phyloP scores from a whole-genome alignment of 2,888 invertebrate species.

The Pimpla rufipes region DNA sequence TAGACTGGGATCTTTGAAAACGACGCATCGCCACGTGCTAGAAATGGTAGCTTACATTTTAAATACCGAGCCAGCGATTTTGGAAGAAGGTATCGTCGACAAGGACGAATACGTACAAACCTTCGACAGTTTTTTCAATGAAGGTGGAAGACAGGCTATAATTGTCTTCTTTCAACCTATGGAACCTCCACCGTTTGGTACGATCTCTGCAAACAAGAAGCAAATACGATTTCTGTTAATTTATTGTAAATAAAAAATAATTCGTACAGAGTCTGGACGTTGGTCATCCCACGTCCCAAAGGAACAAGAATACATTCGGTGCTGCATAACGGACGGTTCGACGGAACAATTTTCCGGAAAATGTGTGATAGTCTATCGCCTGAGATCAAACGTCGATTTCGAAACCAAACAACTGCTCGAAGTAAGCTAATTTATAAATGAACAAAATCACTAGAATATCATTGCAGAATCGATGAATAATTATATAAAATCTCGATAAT shows the following conservation, averaged over 20 bases:
- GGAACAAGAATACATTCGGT: slow-evolving; percentile 86
- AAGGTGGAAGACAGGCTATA: slow-evolving; percentile 88
- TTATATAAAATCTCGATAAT: neutral
- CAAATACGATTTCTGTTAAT: too few species aligned
- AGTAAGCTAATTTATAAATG: slow-evolving; percentile 83
- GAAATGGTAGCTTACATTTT: slow-evolving; percentile 89
- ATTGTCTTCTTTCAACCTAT: slow-evolving; percentile 90
- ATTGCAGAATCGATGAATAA: slow-evolving; percentile 82
- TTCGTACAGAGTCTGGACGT: slow-evolving; percentile 88
- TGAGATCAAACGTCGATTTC: slow-evolving; percentile 87
- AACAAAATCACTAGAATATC: neutral
- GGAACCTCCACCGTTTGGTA: slow-evolving; percentile 89
- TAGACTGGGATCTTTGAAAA: slow-evolving; percentile 85
- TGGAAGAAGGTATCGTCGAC: slow-evolving; percentile 91
- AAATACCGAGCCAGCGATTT: slow-evolving; percentile 86
- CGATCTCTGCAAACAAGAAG: slow-evolving; percentile 58
- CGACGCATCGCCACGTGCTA: slow-evolving; percentile 89
- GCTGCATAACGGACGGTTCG: slow-evolving; percentile 89
- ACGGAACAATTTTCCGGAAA: slow-evolving; percentile 87
- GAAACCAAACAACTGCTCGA: slow-evolving; percentile 90
- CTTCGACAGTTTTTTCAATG: slow-evolving; percentile 88
- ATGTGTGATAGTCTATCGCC: slow-evolving; percentile 90
- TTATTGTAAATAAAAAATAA: neutral
- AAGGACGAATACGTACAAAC: slow-evolving; percentile 88
- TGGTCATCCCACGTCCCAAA: slow-evolving; percentile 84